These are phyloP conservation scores for Channa maculata DNA, from an alignment of 2,113 vertebrate genomes.

Conservation along the genomic window DNA sequence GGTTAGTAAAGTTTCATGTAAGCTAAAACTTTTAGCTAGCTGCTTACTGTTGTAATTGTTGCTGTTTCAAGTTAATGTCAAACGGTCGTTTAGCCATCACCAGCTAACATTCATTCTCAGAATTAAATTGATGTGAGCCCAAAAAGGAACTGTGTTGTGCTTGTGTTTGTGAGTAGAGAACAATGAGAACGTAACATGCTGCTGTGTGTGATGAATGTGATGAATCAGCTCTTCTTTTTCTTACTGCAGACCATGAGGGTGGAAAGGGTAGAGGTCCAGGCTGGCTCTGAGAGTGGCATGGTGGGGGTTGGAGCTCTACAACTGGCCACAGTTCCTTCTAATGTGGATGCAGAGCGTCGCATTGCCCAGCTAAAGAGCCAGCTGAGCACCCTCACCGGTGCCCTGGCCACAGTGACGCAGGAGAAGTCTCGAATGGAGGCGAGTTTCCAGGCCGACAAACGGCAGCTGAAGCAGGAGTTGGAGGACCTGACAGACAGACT, in stretches of 20 bases:
- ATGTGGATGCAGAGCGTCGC: slow-evolving; percentile 79
- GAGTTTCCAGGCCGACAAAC: slow-evolving; percentile 92
- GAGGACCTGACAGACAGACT: slow-evolving; percentile 84
- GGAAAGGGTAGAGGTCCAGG: slow-evolving; percentile 76
- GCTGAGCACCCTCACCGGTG: slow-evolving; percentile 89
- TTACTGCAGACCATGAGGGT: slow-evolving; percentile 31
- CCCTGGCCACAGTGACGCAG: slow-evolving; percentile 91
- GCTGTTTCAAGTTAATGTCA: too few relatives aligned
- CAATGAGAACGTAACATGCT: too few relatives aligned
- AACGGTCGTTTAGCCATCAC: too few relatives aligned
- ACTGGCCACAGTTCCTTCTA: slow-evolving; percentile 11
- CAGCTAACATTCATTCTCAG: too few relatives aligned
- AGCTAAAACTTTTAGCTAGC: too few relatives aligned
- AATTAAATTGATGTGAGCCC: too few relatives aligned
- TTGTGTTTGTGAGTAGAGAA: too few relatives aligned
- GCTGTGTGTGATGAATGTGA: not conserved
- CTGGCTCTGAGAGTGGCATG: slow-evolving; percentile 79
- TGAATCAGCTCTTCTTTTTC: not conserved
- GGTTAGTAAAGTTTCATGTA: too few relatives aligned
- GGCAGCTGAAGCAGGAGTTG: slow-evolving; percentile 90
- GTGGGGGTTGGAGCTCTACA: slow-evolving; percentile 24
- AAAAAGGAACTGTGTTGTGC: too few relatives aligned
- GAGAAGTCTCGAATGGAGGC: slow-evolving; percentile 98
- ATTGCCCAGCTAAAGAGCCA: slow-evolving; percentile 87
- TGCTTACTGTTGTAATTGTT: too few relatives aligned